Evolutionary conservation across 2,797 vertebrate genomes (phyloP), one percentile per base, ranked within the genome.

Genomic region (Megaceryle alcyon): DNA sequence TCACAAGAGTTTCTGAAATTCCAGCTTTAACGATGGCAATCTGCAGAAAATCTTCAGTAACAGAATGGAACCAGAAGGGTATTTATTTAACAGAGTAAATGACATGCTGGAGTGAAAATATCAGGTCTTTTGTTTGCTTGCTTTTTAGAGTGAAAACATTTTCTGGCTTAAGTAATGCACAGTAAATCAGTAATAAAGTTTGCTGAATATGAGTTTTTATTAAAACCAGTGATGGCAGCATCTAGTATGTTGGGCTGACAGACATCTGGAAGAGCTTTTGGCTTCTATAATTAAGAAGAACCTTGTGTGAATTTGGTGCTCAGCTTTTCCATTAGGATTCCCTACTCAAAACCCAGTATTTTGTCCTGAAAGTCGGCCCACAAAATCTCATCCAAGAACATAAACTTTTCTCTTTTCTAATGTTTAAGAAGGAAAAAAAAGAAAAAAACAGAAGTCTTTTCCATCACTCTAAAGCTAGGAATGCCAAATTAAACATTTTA

Each of bases 241-340:
- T 94, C 63, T 69, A 95, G 80, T 54, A 91, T 60, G 56, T 53
- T 83, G 70, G 76, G 75, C 72, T 86, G 88, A 96, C 85, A 86
- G 87, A 95, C 92, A 97, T 96, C 93, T 94, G 88, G 87, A 94
- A 95, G 81, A 96, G 87, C 72, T 96, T 95, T 95, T 89, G 88
- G 85, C 19, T 94, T 95, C 84, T 78, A 46, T 51, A 95, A 97
- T 94, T 89, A 92, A 95, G 92, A 96, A 95, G 59, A 56, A 83
- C 59, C 83, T 89, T 92, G 93, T 92, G 92, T 94, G 83, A 94
- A 96, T 97, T 92, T 90, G 82, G 82, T 93, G 68, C 68, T 96
- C 88, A 93, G 87, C 82, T 96, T 95, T 97, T 97, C 91, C 96
- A 95, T 80, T 90, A 92, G 90, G 94, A 89, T 80, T 39, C 70